phyloP scores from a whole-genome alignment of 2,888 invertebrate genomes.

The Eugnorisma glareosa region DNA sequence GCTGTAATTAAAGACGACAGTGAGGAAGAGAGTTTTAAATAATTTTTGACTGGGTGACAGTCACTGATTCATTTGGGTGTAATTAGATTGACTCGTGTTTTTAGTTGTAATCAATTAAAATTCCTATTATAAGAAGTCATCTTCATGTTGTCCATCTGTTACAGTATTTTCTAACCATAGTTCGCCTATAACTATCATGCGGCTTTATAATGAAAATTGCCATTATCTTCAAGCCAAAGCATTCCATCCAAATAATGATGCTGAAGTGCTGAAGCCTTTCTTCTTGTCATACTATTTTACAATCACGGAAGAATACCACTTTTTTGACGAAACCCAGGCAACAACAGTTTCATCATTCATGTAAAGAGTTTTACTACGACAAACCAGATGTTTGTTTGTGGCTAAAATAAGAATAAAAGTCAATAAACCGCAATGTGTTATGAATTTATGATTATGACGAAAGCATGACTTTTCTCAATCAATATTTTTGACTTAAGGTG shows the following conservation, averaged over 20 bases:
- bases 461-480: neutral
- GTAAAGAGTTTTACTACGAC: neutral
- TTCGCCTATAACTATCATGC: neutral
- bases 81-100: constrained; percentile 33
- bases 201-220: neutral
- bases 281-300: neutral
- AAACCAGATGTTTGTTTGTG: neutral
- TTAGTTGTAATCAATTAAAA: neutral
- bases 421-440: neutral
- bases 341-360: neutral
- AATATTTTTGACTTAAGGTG: neutral
- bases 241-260: neutral
- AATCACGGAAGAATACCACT: neutral
- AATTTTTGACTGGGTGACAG: constrained; percentile 40
- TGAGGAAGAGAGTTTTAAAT: constrained; percentile 52
- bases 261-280: neutral
- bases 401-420: neutral
- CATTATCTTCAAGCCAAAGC: neutral
- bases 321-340: neutral
- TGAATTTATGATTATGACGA: neutral
- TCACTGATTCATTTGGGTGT: constrained; percentile 43
- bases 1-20: constrained; percentile 43
- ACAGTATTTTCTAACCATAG: neutral
- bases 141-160: neutral
- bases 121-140: neutral